These are phyloP conservation scores for Metridium senile DNA, from an alignment of 92 coral and sea anemone species.

Conservation along the genomic window DNA sequence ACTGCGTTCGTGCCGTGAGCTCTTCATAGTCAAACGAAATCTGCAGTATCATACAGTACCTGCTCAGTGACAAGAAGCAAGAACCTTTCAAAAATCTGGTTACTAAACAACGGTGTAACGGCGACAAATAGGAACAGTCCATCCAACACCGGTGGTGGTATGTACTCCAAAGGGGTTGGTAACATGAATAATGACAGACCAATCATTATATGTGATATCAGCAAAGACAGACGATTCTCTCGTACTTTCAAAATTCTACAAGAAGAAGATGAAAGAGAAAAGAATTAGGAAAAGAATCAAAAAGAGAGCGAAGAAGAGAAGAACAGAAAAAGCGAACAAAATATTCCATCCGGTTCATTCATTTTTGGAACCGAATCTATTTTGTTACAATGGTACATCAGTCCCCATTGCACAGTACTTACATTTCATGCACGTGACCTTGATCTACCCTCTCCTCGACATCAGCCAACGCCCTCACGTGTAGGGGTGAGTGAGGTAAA, in stretches of 20 bases:
- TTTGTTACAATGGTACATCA: not conserved
- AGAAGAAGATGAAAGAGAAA: too few relatives aligned
- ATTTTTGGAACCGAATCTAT: not conserved
- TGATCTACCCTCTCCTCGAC: slow-evolving; percentile 86
- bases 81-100: slow-evolving; percentile 85
- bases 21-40: not conserved
- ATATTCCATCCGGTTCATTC: not conserved
- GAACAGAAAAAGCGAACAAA: not conserved
- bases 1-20: not conserved
- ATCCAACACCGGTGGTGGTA: slow-evolving; percentile 80
- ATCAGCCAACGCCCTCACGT: slow-evolving; percentile 87
- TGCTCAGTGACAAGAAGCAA: slow-evolving; percentile 75
- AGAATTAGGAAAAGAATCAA: too few relatives aligned
- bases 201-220: slow-evolving; percentile 64
- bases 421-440: slow-evolving; percentile 86
- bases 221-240: slow-evolving; percentile 74
- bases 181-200: slow-evolving; percentile 73
- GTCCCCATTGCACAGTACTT: slow-evolving; percentile 10
- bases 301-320: too few relatives aligned
- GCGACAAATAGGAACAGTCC: slow-evolving; percentile 87
- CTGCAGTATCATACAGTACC: slow-evolving; percentile 41
- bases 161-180: slow-evolving; percentile 66
- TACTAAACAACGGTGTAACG: slow-evolving; percentile 68
- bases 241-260: slow-evolving; percentile 77
- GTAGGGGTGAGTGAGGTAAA: slow-evolving; percentile 84